These are phyloP conservation scores for Brachymystax lenok DNA, from an alignment of 2,797 vertebrate species.

Conservation along the genomic window DNA sequence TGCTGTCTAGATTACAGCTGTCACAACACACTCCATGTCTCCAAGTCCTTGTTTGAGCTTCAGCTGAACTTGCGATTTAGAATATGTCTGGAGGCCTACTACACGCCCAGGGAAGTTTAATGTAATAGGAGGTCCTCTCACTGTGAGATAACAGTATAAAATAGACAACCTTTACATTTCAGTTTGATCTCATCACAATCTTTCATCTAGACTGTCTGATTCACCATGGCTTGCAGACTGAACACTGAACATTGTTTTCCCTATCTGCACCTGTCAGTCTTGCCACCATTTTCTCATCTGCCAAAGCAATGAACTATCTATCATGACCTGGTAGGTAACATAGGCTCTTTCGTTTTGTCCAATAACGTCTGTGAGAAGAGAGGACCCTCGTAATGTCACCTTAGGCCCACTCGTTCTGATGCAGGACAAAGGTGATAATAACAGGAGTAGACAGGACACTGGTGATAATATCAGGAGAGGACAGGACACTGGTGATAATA, in stretches of 20 bases:
- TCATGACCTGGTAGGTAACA: not conserved
- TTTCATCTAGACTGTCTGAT: conserved; percentile 1
- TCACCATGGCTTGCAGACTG: not conserved
- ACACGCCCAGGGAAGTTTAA: not conserved
- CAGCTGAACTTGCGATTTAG: conserved; percentile 3
- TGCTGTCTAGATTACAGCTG: not conserved
- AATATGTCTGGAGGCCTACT: not conserved
- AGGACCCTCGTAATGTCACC: not conserved
- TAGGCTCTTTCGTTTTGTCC: not conserved
- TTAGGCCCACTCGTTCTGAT: not conserved
- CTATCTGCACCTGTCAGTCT: not conserved
- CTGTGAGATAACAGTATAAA: not conserved
- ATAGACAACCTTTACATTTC: not conserved
- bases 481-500: no score
- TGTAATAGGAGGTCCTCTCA: not conserved
- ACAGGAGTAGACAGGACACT: not conserved
- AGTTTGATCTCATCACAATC: not conserved
- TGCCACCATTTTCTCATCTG: not conserved
- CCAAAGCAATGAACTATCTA: conserved; percentile 1
- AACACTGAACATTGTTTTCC: not conserved
- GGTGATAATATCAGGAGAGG: not conserved
- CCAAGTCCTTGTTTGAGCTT: conserved; percentile 2
- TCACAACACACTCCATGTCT: not conserved
- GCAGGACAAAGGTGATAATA: not conserved
- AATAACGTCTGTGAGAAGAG: not conserved